These are phyloP conservation scores for Antechinus flavipes DNA, from an alignment of 2,113 vertebrate genomes.

Conservation along the genomic window DNA sequence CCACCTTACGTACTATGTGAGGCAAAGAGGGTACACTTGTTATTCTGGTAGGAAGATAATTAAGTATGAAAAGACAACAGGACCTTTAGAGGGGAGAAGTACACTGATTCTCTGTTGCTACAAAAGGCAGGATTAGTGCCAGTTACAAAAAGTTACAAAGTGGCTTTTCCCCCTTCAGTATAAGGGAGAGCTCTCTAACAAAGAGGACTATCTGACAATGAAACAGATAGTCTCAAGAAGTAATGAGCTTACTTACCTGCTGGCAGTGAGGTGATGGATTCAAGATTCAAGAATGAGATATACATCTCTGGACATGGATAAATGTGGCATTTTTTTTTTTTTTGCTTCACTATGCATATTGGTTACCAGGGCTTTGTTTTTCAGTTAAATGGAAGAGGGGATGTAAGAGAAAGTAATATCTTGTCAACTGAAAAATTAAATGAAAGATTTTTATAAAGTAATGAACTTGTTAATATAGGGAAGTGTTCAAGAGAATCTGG, in stretches of 20 bases:
- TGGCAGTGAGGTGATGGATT: not conserved
- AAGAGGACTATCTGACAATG: not conserved
- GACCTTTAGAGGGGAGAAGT: not conserved
- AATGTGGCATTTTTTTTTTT: not conserved
- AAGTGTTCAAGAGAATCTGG: not conserved
- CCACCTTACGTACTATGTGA: not conserved
- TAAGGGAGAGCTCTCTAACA: constrained; percentile 23
- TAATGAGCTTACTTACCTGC: not conserved
- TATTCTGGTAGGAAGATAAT: not conserved
- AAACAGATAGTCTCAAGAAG: constrained; percentile 11
- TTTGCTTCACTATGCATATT: not conserved
- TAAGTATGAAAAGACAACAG: constrained; percentile 8
- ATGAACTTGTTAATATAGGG: constrained; percentile 2
- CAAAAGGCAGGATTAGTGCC: constrained; percentile 1
- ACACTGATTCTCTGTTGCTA: not conserved
- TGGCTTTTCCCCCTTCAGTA: not conserved
- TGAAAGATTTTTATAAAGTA: not conserved
- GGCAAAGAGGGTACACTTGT: not conserved
- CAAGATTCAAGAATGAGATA: not conserved
- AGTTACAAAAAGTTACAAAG: not conserved
- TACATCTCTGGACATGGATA: not conserved
- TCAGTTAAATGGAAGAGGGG: no score
- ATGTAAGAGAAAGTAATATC: no score
- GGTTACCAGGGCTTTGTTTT: not conserved
- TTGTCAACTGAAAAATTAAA: no score